phyloP scores from a whole-genome alignment of 2,113 vertebrate genomes.

The Anseranas semipalmata region DNA sequence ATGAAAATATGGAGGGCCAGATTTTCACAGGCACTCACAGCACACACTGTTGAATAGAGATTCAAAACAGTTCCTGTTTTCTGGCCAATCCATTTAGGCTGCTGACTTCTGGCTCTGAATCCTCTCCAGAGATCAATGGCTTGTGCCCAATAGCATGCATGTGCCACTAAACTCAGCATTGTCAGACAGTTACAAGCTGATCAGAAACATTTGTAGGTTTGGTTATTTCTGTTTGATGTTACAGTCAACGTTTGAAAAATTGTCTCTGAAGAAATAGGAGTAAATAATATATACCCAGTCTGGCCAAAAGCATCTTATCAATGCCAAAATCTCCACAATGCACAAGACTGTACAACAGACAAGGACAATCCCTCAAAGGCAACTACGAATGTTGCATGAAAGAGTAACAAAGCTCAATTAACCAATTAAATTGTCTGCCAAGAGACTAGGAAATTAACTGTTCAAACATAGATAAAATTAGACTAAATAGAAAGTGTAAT shows the following conservation, averaged over 20 bases:
- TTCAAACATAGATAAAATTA: neutral
- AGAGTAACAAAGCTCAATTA: constrained; percentile 34
- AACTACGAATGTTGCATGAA: neutral
- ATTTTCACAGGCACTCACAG: constrained; percentile 10
- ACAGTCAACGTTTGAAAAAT: constrained; percentile 24
- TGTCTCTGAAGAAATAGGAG: neutral
- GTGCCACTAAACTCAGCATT: constrained; percentile 2
- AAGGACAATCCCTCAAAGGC: constrained; percentile 26
- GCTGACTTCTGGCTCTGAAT: neutral
- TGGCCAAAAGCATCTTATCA: constrained; percentile 16
- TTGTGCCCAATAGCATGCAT: neutral
- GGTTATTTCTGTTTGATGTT: constrained; percentile 4
- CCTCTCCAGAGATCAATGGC: neutral
- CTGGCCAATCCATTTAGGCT: constrained; percentile 13
- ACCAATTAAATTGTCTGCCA: constrained; percentile 27
- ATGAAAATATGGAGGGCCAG: neutral
- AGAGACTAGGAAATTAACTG: neutral
- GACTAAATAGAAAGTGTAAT: neutral
- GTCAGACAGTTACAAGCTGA: constrained; percentile 14
- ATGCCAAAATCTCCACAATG: constrained; percentile 31
- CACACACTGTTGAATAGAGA: neutral
- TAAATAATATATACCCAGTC: constrained; percentile 5
- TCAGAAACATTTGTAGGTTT: constrained; percentile 17
- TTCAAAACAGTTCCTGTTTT: neutral
- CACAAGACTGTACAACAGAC: constrained; percentile 3